Evolutionary conservation across 2,797 vertebrate species (phyloP), one percentile per base, ranked within the genome.

Genomic region (Myotis planiceps): DNA sequence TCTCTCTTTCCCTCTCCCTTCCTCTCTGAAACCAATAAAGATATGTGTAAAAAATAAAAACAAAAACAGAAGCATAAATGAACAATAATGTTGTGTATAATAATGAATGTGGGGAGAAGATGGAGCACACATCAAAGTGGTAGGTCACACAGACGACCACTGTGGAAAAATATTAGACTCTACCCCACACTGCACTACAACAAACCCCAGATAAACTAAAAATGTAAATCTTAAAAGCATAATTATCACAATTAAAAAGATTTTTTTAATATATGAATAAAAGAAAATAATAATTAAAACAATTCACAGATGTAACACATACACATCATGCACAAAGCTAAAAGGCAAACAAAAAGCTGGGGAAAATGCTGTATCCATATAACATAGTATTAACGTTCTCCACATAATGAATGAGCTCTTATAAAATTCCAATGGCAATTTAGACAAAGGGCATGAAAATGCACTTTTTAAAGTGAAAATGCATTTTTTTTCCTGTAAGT

Each of bases 391-490:
- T 55, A 49, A 80, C 27, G 49, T 42, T n/a, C 15, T 32, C 7
- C 42, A 39, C 18, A 55, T 42, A 88, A 88, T 68, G 81, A 71
- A 76, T 13, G 34, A 66, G 53, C 7, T 27, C 75, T 92, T 60
- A 71, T 0, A 90, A 87, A 93, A 66, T 9, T 16, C 63, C 53
- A 80, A 80, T 3, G 87, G 72, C 83, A 94, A 94, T 29, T 86
- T 0, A 89, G 27, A 84, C 49, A 87, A 76, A 39, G 27, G 25
- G 1, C 27, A 92, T 47, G 47, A 75, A 90, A 4, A 58, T 47
- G 16, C n/a, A 82, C 42, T 88, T 90, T 87, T 83, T 79, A 93
- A 95, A 90, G 16, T 45, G 37, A 47, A 94, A 60, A 78, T 58
- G 34, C 9, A 75, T 49, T 71, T 83, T 71, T 83, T 74, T 16